Evolutionary conservation across 2,888 invertebrate species (phyloP).

Genomic region (Osmoderma eremita): DNA sequence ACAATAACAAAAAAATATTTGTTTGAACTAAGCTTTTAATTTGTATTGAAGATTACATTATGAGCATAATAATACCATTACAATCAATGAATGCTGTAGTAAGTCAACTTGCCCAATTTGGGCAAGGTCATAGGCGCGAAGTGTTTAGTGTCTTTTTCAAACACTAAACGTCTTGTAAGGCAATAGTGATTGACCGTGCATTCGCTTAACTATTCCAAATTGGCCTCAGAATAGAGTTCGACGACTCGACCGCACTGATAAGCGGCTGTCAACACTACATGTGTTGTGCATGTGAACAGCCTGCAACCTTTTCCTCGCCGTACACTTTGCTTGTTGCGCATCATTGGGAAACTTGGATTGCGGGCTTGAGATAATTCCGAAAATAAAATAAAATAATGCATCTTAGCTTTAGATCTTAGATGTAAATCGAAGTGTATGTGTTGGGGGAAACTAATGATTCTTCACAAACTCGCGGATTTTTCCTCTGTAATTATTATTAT

Average conservation of each 20-base stretch:
- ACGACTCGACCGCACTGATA: constrained; percentile 46
- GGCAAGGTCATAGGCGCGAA: constrained; percentile 20
- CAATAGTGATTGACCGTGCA: constrained; percentile 28
- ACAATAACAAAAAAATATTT: too few species aligned
- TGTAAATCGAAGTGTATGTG: too few species aligned
- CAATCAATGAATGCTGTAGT: too few species aligned
- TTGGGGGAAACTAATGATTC: too few species aligned
- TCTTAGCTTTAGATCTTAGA: too few species aligned
- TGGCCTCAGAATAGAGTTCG: constrained; percentile 45
- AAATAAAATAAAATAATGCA: too few species aligned
- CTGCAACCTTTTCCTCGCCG: constrained; percentile 3
- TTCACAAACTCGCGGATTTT: too few species aligned
- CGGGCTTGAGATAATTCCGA: background rate
- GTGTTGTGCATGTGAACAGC: constrained; percentile 51
- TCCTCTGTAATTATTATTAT: too few species aligned
- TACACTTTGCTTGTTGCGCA: constrained; percentile 13
- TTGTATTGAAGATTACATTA: too few species aligned
- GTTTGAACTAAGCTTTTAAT: too few species aligned
- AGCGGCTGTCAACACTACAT: constrained; percentile 50
- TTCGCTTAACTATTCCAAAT: constrained; percentile 44
- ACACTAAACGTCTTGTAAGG: constrained; percentile 27
- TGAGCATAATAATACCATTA: too few species aligned
- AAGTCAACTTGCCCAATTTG: constrained; percentile 29
- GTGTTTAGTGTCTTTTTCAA: constrained; percentile 29
- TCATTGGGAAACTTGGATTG: constrained; percentile 9